Percentiles rank a stretch among this genome's conserved stretches.
Evolutionary conservation across 2,888 invertebrate species (phyloP).

Genomic region (Camponotus fellah): DNA sequence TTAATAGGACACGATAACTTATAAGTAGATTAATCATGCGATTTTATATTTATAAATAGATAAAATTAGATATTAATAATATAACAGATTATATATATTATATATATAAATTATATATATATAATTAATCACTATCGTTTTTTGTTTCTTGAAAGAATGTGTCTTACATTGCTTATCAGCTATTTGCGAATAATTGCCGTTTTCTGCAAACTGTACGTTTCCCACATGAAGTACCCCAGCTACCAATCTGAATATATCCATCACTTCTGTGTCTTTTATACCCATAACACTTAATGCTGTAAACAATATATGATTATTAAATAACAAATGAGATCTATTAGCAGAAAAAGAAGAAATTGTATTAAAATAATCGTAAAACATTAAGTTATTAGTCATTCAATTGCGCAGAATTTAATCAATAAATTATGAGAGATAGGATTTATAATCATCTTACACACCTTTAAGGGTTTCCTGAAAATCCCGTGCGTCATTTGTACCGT

Average conservation of each 20-base stretch:
- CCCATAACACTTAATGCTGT: slow-evolving; percentile 89
- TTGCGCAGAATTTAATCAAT: slow-evolving; percentile 2
- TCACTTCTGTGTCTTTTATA: slow-evolving; percentile 87
- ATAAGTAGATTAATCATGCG: not conserved
- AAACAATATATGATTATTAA: slow-evolving; percentile 59
- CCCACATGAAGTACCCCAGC: slow-evolving; percentile 89
- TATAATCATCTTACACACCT: slow-evolving; percentile 74
- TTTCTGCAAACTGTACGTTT: slow-evolving; percentile 88
- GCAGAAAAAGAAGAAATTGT: not conserved
- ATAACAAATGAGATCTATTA: not conserved
- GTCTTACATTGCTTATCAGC: slow-evolving; percentile 87
- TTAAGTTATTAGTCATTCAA: slow-evolving; percentile 11
- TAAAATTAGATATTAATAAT: not conserved
- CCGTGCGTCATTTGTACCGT: slow-evolving; percentile 89
- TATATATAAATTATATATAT: too few species aligned
- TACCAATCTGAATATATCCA: slow-evolving; percentile 87
- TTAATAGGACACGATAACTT: slow-evolving; percentile 2
- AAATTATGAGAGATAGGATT: not conserved
- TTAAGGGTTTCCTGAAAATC: slow-evolving; percentile 89
- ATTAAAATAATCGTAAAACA: not conserved
- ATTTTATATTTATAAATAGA: not conserved
- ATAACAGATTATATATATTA: too few species aligned
- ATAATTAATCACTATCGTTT: not conserved
- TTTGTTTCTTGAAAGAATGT: not conserved
- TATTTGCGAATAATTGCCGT: slow-evolving; percentile 88